phyloP scores from a whole-genome alignment of 2,113 vertebrate species.

The Spilogale gracilis region DNA sequence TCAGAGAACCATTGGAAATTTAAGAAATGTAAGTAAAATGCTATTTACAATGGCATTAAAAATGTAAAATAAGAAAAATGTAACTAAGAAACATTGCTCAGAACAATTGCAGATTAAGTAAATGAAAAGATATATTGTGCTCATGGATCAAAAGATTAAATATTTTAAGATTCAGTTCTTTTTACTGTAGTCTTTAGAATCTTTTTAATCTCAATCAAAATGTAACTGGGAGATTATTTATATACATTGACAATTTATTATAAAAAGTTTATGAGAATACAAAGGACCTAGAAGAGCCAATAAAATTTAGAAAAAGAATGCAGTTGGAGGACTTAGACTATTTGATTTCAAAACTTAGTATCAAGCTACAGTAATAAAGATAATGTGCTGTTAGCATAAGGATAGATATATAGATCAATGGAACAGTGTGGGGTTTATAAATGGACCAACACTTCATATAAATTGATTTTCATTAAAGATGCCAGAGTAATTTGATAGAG shows the following conservation, averaged over 20 bases:
- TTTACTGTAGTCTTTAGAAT: background rate
- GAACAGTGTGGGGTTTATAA: background rate
- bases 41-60: conserved; percentile 5
- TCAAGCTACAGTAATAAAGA: background rate
- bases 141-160: background rate
- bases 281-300: background rate
- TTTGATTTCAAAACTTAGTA: conserved; percentile 25
- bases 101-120: background rate
- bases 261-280: background rate
- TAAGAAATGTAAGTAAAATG: conserved; percentile 10
- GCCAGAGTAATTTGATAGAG: background rate
- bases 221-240: background rate
- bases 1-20: background rate
- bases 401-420: background rate
- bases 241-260: background rate
- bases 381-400: background rate
- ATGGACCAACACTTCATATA: background rate
- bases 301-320: background rate
- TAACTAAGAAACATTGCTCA: background rate
- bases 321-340: background rate
- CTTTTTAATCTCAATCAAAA: background rate
- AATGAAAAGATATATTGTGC: background rate
- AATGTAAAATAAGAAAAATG: background rate
- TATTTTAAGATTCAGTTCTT: conserved; percentile 11
- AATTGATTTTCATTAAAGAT: conserved; percentile 21